A percentile compares a stretch with the other conserved stretches of the same genome.
These are phyloP conservation scores for Hesperia comma DNA, from an alignment of 2,888 invertebrate genomes.

Conservation along the genomic window DNA sequence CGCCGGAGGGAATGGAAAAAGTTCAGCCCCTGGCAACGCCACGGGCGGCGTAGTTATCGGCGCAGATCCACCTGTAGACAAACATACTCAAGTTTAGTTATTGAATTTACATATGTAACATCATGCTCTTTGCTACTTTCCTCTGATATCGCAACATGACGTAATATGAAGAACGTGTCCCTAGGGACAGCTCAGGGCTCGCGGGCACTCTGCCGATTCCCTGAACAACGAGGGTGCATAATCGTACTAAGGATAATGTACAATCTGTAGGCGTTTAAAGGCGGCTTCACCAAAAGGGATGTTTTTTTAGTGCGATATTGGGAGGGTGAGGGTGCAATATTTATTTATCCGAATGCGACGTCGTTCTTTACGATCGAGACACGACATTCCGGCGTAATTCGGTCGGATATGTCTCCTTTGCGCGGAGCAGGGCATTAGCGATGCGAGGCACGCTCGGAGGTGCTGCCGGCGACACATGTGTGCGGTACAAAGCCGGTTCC, in stretches of 20 bases:
- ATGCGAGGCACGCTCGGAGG: constrained; percentile 72
- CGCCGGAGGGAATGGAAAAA: constrained; percentile 75
- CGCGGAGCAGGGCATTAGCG: constrained; percentile 61
- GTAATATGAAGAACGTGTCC: constrained; percentile 81
- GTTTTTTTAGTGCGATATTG: constrained; percentile 81
- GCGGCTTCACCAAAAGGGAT: constrained; percentile 82
- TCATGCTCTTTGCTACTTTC: constrained; percentile 53
- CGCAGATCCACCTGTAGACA: constrained; percentile 74
- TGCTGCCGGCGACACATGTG: constrained; percentile 64
- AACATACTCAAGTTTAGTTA: constrained; percentile 51
- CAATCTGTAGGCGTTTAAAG: constrained; percentile 85
- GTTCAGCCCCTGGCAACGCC: constrained; percentile 69
- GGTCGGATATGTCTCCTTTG: constrained; percentile 61
- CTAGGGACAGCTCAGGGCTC: constrained; percentile 69
- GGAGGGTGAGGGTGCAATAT: constrained; percentile 84
- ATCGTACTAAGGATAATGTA: constrained; percentile 84
- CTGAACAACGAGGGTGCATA: constrained; percentile 83
- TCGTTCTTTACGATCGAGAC: constrained; percentile 74
- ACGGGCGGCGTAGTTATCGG: constrained; percentile 69
- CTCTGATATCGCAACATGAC: constrained; percentile 73
- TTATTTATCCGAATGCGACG: constrained; percentile 79
- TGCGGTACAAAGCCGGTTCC: constrained; percentile 67
- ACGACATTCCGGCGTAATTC: constrained; percentile 71
- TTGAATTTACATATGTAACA: constrained; percentile 44
- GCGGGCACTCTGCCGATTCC: constrained; percentile 79